Conservation (phyloP, 2,797 vertebrate species). For the Naso thynnoides region DNA sequence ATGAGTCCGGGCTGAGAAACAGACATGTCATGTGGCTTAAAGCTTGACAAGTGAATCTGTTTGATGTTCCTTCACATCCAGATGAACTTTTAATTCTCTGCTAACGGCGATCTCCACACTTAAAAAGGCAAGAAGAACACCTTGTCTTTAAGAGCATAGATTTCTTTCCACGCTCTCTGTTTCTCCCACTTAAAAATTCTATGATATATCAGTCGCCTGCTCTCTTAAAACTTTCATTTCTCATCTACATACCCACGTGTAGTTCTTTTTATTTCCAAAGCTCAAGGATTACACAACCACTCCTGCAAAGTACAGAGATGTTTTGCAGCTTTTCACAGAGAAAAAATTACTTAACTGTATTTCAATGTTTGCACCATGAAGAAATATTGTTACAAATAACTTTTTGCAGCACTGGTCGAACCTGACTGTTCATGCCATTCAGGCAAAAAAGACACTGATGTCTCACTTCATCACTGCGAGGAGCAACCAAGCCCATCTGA, state of each 20-base stretch:
- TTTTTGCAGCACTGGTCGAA: background rate
- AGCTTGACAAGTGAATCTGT: slow-evolving; percentile 39
- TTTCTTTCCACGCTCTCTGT: slow-evolving; percentile 28
- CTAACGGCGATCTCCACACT: slow-evolving; percentile 25
- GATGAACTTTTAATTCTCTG: slow-evolving; percentile 46
- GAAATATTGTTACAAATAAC: background rate
- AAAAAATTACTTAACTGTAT: background rate
- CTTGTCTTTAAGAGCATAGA: slow-evolving; percentile 2
- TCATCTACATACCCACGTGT: slow-evolving; percentile 15
- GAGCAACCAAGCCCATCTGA: slow-evolving; percentile 11
- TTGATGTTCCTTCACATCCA: slow-evolving; percentile 62
- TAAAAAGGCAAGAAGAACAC: slow-evolving; percentile 20
- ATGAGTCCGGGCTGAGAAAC: slow-evolving; percentile 17
- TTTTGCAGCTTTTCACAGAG: background rate
- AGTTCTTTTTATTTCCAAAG: slow-evolving; percentile 9
- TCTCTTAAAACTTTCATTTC: slow-evolving; percentile 43
- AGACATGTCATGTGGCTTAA: slow-evolving; percentile 22
- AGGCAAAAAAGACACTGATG: slow-evolving; percentile 6
- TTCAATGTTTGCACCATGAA: slow-evolving; percentile 1
- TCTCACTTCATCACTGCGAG: slow-evolving; percentile 1
- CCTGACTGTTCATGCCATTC: background rate
- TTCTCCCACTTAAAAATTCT: slow-evolving; percentile 47
- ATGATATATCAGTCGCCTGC: slow-evolving; percentile 30
- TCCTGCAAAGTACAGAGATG: slow-evolving; percentile 7
- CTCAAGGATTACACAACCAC: background rate